Evolutionary conservation across 1,140 invertebrate species (phyloP), one percentile per base, ranked within the genome.

Genomic region (Psilanteris sp.): DNA sequence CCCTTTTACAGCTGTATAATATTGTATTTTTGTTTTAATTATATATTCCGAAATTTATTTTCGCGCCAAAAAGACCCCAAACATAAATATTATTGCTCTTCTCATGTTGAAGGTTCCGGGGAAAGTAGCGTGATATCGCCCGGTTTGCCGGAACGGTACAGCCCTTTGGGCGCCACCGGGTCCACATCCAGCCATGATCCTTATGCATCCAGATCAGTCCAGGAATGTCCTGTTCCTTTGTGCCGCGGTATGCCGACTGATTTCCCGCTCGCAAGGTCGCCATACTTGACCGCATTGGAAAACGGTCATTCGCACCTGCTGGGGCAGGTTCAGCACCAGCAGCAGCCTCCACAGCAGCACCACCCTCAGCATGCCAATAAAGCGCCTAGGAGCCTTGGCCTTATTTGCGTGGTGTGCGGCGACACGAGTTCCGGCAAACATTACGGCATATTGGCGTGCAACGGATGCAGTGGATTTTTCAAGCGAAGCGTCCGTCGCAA

Each of bases 401-500:
- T 96, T 8, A 93, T 94, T 10, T 99, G 97, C 84, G 95, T 98
- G 15, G 97, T 99, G 1, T 99, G 98, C 81, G 97, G 97, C 0
- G 97, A 99, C 83, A 98, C 96, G 0, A 97, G 96, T 48, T 97
- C 95, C 3, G 98, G 98, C 0, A 99, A 99, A 84, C 97, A 99
- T 87, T 99, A 98, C 85, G 98, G 98, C 0, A 99, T 99, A 70
- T 90, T 99, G n/a, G 98, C 97, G 0, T 99, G 98, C 87, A 99
- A 99, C 81, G 98, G 98, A 0, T 99, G 98, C 90, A 97, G 96
- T 36, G 98, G 98, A 1, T 99, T 99, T 90, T 99, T 99, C 90
- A 99, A 99, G 83, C 89, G 98, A 68, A 98, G 96, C 73, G 98
- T 99, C 15, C 90, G 98, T 22, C 91, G 98, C 73, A 98, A 98